Evolutionary conservation across 2,113 vertebrate species (phyloP).

Genomic region (Pavo muticus): DNA sequence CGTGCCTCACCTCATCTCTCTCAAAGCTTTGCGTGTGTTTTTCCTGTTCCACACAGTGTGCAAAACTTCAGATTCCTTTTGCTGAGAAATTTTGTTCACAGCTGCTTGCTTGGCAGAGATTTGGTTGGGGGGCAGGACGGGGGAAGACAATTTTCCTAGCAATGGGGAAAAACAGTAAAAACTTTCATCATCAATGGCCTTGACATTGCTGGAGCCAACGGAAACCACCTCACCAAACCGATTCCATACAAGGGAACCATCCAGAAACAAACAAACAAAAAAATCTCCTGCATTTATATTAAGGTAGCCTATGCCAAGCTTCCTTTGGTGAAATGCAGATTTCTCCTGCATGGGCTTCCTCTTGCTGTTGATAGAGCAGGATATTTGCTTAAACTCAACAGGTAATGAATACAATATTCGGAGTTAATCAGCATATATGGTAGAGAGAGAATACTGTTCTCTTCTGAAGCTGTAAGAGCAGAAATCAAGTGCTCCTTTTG

Average conservation of each 20-base stretch:
- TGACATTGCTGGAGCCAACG: constrained; percentile 37
- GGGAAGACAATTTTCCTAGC: constrained; percentile 50
- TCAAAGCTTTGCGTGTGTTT: neutral
- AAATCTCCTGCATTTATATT: neutral
- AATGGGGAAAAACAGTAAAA: constrained; percentile 50
- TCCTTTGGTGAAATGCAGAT: constrained; percentile 34
- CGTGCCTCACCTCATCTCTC: neutral
- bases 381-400: constrained; percentile 44
- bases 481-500: neutral
- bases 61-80: neutral
- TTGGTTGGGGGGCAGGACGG: neutral
- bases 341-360: constrained; percentile 31
- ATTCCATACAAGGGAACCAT: neutral
- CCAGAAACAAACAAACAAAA: constrained; percentile 11
- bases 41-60: neutral
- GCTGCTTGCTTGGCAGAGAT: constrained; percentile 63
- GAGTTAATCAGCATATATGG: neutral
- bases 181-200: constrained; percentile 66
- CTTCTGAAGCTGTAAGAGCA: neutral
- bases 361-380: constrained; percentile 40
- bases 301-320: neutral
- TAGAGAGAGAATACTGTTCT: neutral
- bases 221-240: constrained; percentile 42
- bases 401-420: neutral
- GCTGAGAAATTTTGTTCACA: constrained; percentile 55